phyloP scores from a whole-genome alignment of 2,888 invertebrate species.

The Eupithecia exiguata region DNA sequence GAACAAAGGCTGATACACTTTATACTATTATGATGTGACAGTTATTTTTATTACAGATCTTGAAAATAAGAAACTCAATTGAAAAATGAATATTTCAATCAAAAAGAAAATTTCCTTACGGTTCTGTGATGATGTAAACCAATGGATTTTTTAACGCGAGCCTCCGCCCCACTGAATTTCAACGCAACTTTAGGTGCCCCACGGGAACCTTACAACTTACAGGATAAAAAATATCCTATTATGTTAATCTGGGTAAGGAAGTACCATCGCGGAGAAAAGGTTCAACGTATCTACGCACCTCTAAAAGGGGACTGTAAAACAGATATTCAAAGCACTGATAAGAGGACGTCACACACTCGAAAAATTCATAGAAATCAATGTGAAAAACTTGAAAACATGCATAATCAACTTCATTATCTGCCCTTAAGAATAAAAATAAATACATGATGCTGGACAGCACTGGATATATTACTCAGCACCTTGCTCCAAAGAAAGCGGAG shows the following conservation, averaged over 20 bases:
- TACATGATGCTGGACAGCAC: neutral
- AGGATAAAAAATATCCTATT: constrained; percentile 65
- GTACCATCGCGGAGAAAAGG: constrained; percentile 56
- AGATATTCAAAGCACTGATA: constrained; percentile 54
- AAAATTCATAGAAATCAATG: neutral
- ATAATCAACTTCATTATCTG: neutral
- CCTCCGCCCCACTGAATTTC: constrained; percentile 52
- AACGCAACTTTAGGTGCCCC: constrained; percentile 60
- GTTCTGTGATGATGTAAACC: constrained; percentile 48
- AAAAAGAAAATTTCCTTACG: constrained; percentile 31
- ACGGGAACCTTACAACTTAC: constrained; percentile 60
- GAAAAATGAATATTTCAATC: constrained; percentile 28
- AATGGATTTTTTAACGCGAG: constrained; percentile 55
- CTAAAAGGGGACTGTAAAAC: constrained; percentile 52
- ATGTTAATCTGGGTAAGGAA: constrained; percentile 60
- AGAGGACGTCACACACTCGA: constrained; percentile 39
- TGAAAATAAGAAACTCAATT: constrained; percentile 5
- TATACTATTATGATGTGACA: neutral
- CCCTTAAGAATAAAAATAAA: neutral
- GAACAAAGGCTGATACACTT: neutral
- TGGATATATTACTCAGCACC: too few relatives aligned
- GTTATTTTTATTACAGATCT: constrained; percentile 4
- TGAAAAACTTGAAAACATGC: neutral
- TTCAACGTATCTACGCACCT: constrained; percentile 55
- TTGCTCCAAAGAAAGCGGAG: neutral